Percentiles rank a stretch among this genome's conserved stretches.
phyloP scores from a whole-genome alignment of 2,888 invertebrate species.

The Anodontia alba region DNA sequence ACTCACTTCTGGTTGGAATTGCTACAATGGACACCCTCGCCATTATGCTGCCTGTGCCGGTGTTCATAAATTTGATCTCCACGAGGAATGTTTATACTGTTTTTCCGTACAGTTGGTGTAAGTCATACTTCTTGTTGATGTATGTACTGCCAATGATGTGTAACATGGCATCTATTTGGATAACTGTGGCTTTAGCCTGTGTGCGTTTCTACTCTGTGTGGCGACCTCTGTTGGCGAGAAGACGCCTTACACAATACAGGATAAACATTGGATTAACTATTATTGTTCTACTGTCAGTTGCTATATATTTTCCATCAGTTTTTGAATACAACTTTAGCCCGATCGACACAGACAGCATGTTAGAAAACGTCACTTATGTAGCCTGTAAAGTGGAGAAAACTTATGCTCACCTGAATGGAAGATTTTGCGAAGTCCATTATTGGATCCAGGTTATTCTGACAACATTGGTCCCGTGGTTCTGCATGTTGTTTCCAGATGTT shows the following conservation, averaged over 20 bases:
- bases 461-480: slow-evolving; percentile 53
- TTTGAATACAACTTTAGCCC: slow-evolving; percentile 48
- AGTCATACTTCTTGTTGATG: slow-evolving; percentile 41
- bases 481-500: slow-evolving; percentile 45
- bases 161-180: slow-evolving; percentile 58
- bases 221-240: slow-evolving; percentile 44
- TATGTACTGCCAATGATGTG: slow-evolving; percentile 50
- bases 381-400: slow-evolving; percentile 50
- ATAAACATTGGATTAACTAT: slow-evolving; percentile 23
- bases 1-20: slow-evolving; percentile 43
- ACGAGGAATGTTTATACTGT: slow-evolving; percentile 35
- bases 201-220: slow-evolving; percentile 55
- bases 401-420: slow-evolving; percentile 12
- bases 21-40: slow-evolving; percentile 46
- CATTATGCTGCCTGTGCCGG: slow-evolving; percentile 35
- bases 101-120: slow-evolving; percentile 53
- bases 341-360: slow-evolving; percentile 19
- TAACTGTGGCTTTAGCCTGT: slow-evolving; percentile 47
- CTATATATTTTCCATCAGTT: slow-evolving; percentile 32
- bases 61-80: slow-evolving; percentile 50
- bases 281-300: slow-evolving; percentile 26
- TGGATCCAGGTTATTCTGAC: slow-evolving; percentile 53
- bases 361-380: slow-evolving; percentile 19
- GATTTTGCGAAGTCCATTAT: slow-evolving; percentile 35
- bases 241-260: slow-evolving; percentile 32